phyloP scores from a whole-genome alignment of 2,888 invertebrate genomes.

The Hydroisotoma schaefferi region DNA sequence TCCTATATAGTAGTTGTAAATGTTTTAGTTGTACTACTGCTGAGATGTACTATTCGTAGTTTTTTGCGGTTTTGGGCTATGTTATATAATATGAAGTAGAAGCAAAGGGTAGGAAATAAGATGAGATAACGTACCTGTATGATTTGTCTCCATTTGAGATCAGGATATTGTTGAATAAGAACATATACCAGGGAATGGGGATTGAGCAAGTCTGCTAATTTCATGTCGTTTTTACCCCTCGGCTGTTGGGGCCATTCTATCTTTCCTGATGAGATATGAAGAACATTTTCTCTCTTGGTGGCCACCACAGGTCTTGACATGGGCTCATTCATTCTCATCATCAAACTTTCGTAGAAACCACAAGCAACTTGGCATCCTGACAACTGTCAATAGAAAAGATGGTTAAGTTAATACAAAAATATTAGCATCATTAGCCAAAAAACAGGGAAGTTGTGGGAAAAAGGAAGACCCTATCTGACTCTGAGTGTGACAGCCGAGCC shows the following conservation, averaged over 20 bases:
- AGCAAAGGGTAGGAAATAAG: neutral
- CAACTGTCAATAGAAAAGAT: conserved; percentile 58
- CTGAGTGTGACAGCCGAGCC: too few species aligned
- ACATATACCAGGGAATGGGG: conserved; percentile 58
- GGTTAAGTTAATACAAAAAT: conserved; percentile 1
- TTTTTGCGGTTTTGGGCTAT: too few species aligned
- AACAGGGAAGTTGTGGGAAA: conserved; percentile 2
- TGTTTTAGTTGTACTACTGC: too few species aligned
- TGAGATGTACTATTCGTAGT: too few species aligned
- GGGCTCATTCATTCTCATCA: conserved; percentile 9
- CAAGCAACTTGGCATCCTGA: conserved; percentile 70
- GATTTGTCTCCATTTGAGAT: conserved; percentile 51
- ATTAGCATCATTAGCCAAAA: conserved; percentile 7
- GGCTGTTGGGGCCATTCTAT: conserved; percentile 57
- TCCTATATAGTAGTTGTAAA: too few species aligned
- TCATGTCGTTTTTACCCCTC: conserved; percentile 2
- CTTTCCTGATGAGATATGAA: conserved; percentile 56
- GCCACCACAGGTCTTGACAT: conserved; percentile 24
- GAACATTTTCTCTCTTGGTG: conserved; percentile 52
- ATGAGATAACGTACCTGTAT: conserved; percentile 47
- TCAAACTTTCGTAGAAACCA: conserved; percentile 58
- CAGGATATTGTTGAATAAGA: conserved; percentile 61
- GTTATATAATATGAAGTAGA: too few species aligned
- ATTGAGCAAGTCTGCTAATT: neutral
- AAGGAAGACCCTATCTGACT: too few species aligned